Base-by-base conservation (phyloP, 2,113 vertebrate genomes). In the Lepus timidus region DNA sequence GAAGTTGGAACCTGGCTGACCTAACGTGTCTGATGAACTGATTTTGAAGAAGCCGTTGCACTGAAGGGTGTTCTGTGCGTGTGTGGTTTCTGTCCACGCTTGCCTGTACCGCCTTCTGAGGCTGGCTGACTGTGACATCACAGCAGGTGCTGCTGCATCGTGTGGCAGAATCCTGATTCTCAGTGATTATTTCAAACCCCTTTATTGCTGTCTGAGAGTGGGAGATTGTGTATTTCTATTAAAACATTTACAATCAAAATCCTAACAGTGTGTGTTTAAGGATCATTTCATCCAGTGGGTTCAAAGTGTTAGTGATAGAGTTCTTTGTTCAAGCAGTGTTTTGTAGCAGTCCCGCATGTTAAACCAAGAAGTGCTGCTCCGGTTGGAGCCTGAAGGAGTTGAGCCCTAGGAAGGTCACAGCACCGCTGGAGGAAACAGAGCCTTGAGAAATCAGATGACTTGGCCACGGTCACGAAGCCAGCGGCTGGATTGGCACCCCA, bases 191-290 rank as follows among this genome's bases (percentile, higher is more conserved):
- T 97, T 97, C 22, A 78, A 87, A 95, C 91, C 91, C 68, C 81
- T 96, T 97, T 95, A 96, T 95, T 95, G 88, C 96, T 97, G 96
- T 98, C 97, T 90, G 84, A 93, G 85, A 97, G 88, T 85, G 96
- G 97, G 95, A 96, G 95, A 97, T 96, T 97, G 97, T 98, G 91
- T 95, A 96, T 98, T 98, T 98, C 98, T 98, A 98, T 98, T 98
- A 98, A 98, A 98, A 98, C 73, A 98, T 98, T 98, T 98, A 97
- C 93, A 98, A 85, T 91, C 96, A 96, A 96, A 96, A 88, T 97
- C 79, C 85, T 93, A 52, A 92, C 90, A 51, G 68, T 14, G 91
- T 90, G 52, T 90, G 79, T 55, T 87, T 88, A 84, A 85, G 71
- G 25, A 84, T 95, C 22, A 86, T 94, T 95, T 89, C 80, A 12